These are phyloP conservation scores for Sphaerodactylus townsendi DNA, from an alignment of 2,113 vertebrate species.

Conservation along the genomic window DNA sequence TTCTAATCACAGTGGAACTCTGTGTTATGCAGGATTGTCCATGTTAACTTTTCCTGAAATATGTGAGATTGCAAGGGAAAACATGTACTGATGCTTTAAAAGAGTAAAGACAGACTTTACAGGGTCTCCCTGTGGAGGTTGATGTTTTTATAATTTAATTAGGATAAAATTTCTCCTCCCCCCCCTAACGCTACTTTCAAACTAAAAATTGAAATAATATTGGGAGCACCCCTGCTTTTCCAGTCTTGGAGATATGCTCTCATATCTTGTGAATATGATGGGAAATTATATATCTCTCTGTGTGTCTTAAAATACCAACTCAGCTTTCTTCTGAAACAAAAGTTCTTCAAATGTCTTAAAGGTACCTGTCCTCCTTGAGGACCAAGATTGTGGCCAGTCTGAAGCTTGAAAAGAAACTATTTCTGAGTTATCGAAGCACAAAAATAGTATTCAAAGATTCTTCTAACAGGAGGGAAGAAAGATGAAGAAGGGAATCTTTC, in stretches of 20 bases:
- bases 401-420: slow-evolving; percentile 6
- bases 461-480: not conserved
- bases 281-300: not conserved
- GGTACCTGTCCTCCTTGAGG: not conserved
- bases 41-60: not conserved
- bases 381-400: not conserved
- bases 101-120: not conserved
- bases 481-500: not conserved
- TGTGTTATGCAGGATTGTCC: not conserved
- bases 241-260: not conserved
- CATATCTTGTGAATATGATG: not conserved
- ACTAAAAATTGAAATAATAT: not conserved
- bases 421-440: slow-evolving; percentile 4
- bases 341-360: not conserved
- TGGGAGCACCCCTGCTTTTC: not conserved
- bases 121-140: not conserved
- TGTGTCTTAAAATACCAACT: not conserved
- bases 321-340: not conserved
- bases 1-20: not conserved
- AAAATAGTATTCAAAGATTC: not conserved
- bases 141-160: not conserved
- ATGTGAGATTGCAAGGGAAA: not conserved
- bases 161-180: not conserved
- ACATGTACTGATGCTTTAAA: not conserved
- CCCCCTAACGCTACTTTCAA: not conserved